Conservation (phyloP, 30 jellyfish, hydroid and myxozoan genomes). For the Sanderia malayensis region DNA sequence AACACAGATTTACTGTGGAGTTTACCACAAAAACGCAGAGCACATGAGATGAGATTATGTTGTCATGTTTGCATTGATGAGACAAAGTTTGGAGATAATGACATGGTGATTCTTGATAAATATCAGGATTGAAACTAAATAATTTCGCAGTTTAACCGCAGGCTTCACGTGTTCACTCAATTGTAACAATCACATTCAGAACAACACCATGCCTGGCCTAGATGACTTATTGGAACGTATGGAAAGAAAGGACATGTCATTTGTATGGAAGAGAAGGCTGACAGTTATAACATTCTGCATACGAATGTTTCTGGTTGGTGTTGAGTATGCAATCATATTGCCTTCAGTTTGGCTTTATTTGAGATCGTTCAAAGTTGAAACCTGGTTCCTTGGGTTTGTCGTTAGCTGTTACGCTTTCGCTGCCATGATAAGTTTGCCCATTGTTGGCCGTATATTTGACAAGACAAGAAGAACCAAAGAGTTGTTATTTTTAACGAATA, state of each 20-base stretch:
- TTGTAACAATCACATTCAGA: no score
- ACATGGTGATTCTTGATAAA: no score
- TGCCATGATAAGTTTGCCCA: conserved; percentile 88
- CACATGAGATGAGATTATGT: no score
- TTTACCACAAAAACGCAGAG: no score
- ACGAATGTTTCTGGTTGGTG: conserved; percentile 95
- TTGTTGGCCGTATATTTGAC: conserved; percentile 87
- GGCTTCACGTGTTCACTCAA: no score
- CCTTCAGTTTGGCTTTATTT: conserved; percentile 95
- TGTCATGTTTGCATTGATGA: no score
- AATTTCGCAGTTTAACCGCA: no score
- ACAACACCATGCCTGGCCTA: conserved; percentile 58
- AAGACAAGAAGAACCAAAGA: conserved; percentile 83
- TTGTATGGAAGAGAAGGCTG: conserved; percentile 78
- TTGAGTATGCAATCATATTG: conserved; percentile 86
- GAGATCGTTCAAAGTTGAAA: conserved; percentile 67
- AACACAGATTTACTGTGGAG: no score
- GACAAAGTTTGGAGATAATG: no score
- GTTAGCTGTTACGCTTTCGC: conserved; percentile 86
- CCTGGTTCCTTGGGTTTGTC: conserved; percentile 93
- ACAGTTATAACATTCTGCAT: conserved; percentile 77
- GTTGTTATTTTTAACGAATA: conserved; percentile 57
- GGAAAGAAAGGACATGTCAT: conserved; percentile 66
- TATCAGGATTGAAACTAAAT: no score
- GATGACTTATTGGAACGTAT: conserved; percentile 43